Conservation (phyloP, 2,113 vertebrate genomes). For the Sciurus niger region DNA sequence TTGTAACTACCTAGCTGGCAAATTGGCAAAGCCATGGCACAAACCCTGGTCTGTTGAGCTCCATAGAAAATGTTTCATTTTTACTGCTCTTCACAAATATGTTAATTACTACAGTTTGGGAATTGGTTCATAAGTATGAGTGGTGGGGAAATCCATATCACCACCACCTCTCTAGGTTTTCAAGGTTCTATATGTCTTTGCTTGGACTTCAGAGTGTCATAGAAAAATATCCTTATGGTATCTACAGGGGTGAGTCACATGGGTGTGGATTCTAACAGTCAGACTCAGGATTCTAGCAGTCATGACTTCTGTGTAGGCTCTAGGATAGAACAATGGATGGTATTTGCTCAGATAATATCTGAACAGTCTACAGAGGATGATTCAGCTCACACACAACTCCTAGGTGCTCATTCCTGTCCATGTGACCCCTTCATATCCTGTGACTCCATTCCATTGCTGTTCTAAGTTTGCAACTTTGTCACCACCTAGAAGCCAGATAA, state of each 20-base stretch:
- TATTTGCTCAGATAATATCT: background rate
- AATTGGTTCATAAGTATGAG: background rate
- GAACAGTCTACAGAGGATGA: background rate
- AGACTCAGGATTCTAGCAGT: background rate
- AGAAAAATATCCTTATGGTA: background rate
- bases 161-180: background rate
- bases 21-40: background rate
- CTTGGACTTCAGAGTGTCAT: background rate
- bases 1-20: background rate
- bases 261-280: background rate
- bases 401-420: background rate
- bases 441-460: background rate
- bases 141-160: background rate
- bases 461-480: background rate
- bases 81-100: background rate
- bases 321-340: background rate
- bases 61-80: background rate
- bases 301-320: background rate
- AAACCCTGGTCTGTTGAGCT: background rate
- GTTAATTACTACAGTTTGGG: background rate
- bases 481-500: background rate
- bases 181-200: background rate
- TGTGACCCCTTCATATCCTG: background rate
- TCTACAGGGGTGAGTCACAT: background rate
- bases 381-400: background rate